Evolutionary conservation across 2,888 invertebrate genomes (phyloP), one percentile per base, ranked within the genome.

Genomic region (Dione juno): DNA sequence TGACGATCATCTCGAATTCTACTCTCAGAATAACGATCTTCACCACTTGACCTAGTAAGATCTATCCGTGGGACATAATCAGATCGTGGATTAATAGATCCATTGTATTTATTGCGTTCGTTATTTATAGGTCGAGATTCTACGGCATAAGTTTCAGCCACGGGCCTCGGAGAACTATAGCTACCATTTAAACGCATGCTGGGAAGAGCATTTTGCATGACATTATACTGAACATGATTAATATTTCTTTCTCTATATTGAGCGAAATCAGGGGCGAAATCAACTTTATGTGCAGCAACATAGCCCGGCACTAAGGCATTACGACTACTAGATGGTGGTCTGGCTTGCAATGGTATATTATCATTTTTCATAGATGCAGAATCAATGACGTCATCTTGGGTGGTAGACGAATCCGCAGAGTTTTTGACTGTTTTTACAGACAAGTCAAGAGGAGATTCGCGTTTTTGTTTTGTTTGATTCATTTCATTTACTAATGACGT

Each of bases 341-440:
- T 86, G 67, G 86, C 81, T 78, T 86, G 87, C 67, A 88, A 72
- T 40, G 87, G 77, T 71, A 87, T 76, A 50, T 80, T 79, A 81
- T 91, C 91, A 80, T 78, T 87, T 75, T 93, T 93, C 72, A 82
- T 78, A 10, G 86, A 82, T 28, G 82, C 85, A 16, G 92, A 92
- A 80, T 95, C 95, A 14, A 92, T 82, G 3, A 92, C 86, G 67
- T 95, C 95, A 79, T 96, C 96, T 80, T 95, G 95, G 14, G 96
- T 96, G 0, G 98, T 97, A 0, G 97, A 97, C 0, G 97, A 97
- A 87, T 98, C 97, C 0, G 98, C 97, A 5, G 97, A 96, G 65
- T 97, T 97, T 83, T 97, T 95, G 0, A 98, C 96, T 1, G 97
- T 98, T 86, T 98, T 97, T 58, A 98, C 97, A 0, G 98, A 98